Evolutionary conservation across 2,888 invertebrate species (phyloP), one percentile per base, ranked within the genome.

Genomic region (Dryobota labecula): DNA sequence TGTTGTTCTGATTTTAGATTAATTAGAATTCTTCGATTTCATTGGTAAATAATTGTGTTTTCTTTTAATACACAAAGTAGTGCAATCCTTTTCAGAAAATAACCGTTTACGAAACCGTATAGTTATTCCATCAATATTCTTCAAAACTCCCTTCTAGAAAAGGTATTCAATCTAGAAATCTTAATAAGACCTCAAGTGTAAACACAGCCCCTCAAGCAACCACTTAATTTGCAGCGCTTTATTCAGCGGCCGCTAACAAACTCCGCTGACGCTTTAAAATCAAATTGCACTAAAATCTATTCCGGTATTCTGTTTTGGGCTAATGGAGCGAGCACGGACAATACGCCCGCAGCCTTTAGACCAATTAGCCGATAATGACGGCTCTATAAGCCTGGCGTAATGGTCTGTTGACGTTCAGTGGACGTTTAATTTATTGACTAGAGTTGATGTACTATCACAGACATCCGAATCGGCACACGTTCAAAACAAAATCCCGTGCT

Each of bases 321-420:
- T 85, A 85, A 83, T 79, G 76, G 78, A 80, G 73, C 60, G 69
- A 61, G 45, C 57, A 62, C 65, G 53, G 64, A 80, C 77, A 82
- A 82, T 79, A 63, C 60, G 61, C 60, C 70, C 78, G 70, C 70
- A 83, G 75, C 65, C 68, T 83, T 76, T 70, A 56, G 66, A 57
- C 66, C 81, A 86, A 85, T 87, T 82, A 81, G 63, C 64, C 63
- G 67, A 66, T 69, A 76, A 73, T 78, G 58, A 77, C 33, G 68
- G 57, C 53, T 63, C 45, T 71, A 66, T 76, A 75, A 77, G 70
- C 76, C 51, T 57, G 58, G 58, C 63, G 51, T 72, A 80, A 75
- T 79, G 61, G 65, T 38, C 24, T 36, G 53, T 64, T 69, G 80
- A 76, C 62, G 61, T 30, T 56, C 41, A 9, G 18, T 51, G 57